A percentile compares a stretch with the other conserved stretches of the same genome.
These are phyloP conservation scores for Diarsia rubi DNA, from an alignment of 2,888 invertebrate genomes.

Conservation along the genomic window DNA sequence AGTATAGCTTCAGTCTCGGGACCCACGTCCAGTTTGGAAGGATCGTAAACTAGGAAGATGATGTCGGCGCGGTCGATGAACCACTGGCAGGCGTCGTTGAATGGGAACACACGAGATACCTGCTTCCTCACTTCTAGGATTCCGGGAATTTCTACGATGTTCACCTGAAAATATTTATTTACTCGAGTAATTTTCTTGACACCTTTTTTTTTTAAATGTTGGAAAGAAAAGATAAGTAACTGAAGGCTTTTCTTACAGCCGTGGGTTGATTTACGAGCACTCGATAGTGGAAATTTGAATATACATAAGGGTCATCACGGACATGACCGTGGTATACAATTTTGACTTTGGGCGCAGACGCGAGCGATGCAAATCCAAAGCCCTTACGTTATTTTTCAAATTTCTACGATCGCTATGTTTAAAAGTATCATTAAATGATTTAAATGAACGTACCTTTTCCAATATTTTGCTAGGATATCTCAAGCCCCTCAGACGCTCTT, in stretches of 20 bases:
- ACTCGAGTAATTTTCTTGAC: not conserved
- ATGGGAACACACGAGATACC: slow-evolving; percentile 97
- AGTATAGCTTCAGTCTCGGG: slow-evolving; percentile 98
- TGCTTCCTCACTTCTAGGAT: slow-evolving; percentile 98
- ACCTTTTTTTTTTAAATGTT: not conserved
- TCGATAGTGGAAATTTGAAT: too few relatives aligned
- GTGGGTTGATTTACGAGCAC: not conserved
- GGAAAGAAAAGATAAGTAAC: not conserved
- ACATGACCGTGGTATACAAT: too few relatives aligned
- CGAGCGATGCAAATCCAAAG: too few relatives aligned
- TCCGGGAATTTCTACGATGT: slow-evolving; percentile 98
- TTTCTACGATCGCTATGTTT: not conserved
- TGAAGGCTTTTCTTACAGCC: not conserved
- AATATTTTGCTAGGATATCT: slow-evolving; percentile 95
- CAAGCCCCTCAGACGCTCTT: slow-evolving; percentile 96
- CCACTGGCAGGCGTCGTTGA: slow-evolving; percentile 99
- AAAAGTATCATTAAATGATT: not conserved
- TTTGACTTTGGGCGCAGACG: too few relatives aligned
- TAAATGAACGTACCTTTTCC: slow-evolving; percentile 93
- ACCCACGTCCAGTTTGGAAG: slow-evolving; percentile 98
- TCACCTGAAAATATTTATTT: slow-evolving; percentile 92
- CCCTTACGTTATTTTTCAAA: too few relatives aligned
- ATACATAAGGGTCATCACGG: too few relatives aligned
- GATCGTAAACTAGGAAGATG: slow-evolving; percentile 98
- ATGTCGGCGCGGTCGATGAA: slow-evolving; percentile 99